Evolutionary conservation across 2,888 invertebrate species (phyloP).

Genomic region (Euzophera pinguis): DNA sequence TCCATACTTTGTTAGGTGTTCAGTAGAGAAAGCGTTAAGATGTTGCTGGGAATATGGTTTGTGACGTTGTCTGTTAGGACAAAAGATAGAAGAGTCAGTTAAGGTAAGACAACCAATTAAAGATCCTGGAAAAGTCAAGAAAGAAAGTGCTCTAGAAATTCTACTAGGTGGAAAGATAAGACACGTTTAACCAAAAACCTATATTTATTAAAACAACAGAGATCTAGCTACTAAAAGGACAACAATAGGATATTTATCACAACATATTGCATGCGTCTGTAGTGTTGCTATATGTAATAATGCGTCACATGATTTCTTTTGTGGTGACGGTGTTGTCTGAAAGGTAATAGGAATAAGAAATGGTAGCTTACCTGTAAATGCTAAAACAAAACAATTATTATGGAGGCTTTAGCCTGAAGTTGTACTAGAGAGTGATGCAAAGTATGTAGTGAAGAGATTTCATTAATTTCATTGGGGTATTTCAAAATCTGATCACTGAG

Average conservation of each 20-base stretch:
- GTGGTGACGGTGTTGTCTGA: slow-evolving; percentile 65
- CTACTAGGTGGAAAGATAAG: slow-evolving; percentile 4
- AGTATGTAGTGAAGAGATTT: background rate
- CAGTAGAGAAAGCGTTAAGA: slow-evolving; percentile 75
- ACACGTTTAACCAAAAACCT: background rate
- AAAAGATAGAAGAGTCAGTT: slow-evolving; percentile 50
- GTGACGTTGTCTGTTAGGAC: slow-evolving; percentile 73
- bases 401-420: slow-evolving; percentile 2
- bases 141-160: slow-evolving; percentile 3
- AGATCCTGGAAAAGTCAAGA: slow-evolving; percentile 9
- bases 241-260: slow-evolving; percentile 17
- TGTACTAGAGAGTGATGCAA: background rate
- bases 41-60: slow-evolving; percentile 78
- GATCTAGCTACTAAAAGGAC: slow-evolving; percentile 12
- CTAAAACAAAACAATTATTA: slow-evolving; percentile 13
- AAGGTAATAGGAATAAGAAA: slow-evolving; percentile 51
- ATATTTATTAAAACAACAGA: slow-evolving; percentile 2
- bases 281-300: slow-evolving; percentile 49
- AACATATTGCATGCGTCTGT: slow-evolving; percentile 15
- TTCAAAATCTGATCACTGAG: too few species aligned
- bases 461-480: too few species aligned
- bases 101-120: slow-evolving; percentile 8
- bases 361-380: slow-evolving; percentile 41
- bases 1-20: slow-evolving; percentile 73
- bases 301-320: slow-evolving; percentile 64